These are phyloP conservation scores for human (Homo sapiens) DNA, from an alignment of 2,113 vertebrate species.

Conservation along the genomic window GRCh38 chr13:77261001-77261500, in stretches of 20 bases:
- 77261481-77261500: not conserved
- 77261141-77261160: not conserved
- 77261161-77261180: conserved; percentile 95
- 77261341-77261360: conserved; percentile 99
- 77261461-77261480: conserved; percentile 46
- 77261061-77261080: not conserved
- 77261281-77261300: conserved; percentile 99
- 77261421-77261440: not conserved
- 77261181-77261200: conserved; percentile 98
- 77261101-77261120: not conserved
- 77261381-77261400: conserved; percentile 25
- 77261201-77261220: conserved; percentile 98
- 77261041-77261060: not conserved
- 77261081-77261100: not conserved
- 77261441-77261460: not conserved
- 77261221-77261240: conserved; percentile 98
- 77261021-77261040: not conserved
- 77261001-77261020: not conserved
- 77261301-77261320: conserved; percentile 98
- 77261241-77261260: conserved; percentile 98
- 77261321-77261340: conserved; percentile 97
- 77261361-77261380: conserved; percentile 97
- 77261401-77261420: conserved; percentile 8
- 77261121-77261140: not conserved
- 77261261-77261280: conserved; percentile 97